Evolutionary conservation across 2,797 vertebrate species (phyloP).

Genomic region (Sebastolobus alascanus): DNA sequence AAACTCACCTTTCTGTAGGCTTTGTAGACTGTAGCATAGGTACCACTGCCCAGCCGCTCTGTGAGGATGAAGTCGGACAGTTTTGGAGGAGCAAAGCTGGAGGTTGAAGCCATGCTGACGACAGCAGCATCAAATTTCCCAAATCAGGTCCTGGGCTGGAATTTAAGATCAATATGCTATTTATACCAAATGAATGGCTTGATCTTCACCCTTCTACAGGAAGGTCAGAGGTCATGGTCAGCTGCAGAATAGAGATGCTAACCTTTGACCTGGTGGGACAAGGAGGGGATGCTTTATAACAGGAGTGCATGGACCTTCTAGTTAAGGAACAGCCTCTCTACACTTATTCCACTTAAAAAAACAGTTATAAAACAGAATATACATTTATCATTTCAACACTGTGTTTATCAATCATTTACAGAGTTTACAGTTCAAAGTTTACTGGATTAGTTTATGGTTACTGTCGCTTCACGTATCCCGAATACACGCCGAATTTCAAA

Average conservation of each 20-base stretch:
- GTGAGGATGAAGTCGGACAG: slow-evolving; percentile 92
- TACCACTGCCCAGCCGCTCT: slow-evolving; percentile 93
- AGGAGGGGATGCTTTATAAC: background rate
- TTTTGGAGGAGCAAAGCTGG: slow-evolving; percentile 91
- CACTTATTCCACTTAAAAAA: background rate
- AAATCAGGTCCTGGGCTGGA: slow-evolving; percentile 25
- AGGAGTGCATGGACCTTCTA: too few relatives aligned
- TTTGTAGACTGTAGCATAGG: slow-evolving; percentile 96
- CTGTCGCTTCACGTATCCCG: background rate
- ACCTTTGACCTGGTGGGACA: background rate
- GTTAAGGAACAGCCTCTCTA: background rate
- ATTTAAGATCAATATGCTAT: slow-evolving; percentile 1
- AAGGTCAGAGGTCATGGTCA: background rate
- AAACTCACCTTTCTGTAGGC: slow-evolving; percentile 88
- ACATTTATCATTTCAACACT: background rate
- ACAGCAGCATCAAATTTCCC: slow-evolving; percentile 46
- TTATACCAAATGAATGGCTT: background rate
- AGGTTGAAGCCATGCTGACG: slow-evolving; percentile 84
- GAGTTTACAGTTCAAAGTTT: background rate
- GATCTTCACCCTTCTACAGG: background rate
- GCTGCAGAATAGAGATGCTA: background rate
- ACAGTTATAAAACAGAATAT: fast-evolving
- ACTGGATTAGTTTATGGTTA: background rate
- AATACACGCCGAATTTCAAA: background rate
- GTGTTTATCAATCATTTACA: slow-evolving; percentile 1